A percentile compares a stretch with the other conserved stretches of the same genome.
phyloP scores from a whole-genome alignment of 2,797 vertebrate genomes.

The Craterocephalus amniculus region DNA sequence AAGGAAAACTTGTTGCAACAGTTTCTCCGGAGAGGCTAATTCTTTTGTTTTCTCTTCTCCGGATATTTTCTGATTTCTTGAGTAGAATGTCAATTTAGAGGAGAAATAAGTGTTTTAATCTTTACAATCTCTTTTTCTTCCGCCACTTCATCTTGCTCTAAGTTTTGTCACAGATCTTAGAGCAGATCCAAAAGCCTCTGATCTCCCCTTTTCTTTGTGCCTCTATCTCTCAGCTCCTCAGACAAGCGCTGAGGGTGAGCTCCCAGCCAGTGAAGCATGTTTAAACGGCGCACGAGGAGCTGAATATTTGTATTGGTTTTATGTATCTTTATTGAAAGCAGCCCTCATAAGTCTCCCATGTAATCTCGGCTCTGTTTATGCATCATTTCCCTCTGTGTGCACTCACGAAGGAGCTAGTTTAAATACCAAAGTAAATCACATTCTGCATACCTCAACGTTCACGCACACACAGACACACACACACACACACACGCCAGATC shows the following conservation, averaged over 20 bases:
- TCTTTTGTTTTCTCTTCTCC: conserved; percentile 6
- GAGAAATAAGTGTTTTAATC: conserved; percentile 11
- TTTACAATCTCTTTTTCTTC: too few relatives aligned
- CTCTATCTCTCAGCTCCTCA: conserved; percentile 27
- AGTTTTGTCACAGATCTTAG: conserved; percentile 59
- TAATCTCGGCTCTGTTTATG: conserved; percentile 75
- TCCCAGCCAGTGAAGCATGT: conserved; percentile 57
- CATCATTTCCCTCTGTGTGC: conserved; percentile 68
- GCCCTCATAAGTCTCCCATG: conserved; percentile 61
- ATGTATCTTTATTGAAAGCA: conserved; percentile 72
- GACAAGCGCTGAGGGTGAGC: conserved; percentile 42
- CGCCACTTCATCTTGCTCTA: conserved; percentile 34
- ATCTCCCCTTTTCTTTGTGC: conserved; percentile 25
- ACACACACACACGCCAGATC: too few relatives aligned
- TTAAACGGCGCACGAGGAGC: conserved; percentile 59
- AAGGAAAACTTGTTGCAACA: conserved; percentile 50
- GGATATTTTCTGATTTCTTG: conserved; percentile 11
- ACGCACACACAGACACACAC: conserved; percentile 20
- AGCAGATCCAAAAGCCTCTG: conserved; percentile 31
- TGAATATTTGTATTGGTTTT: conserved; percentile 69
- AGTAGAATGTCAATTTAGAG: conserved; percentile 22
- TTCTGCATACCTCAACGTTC: conserved; percentile 47
- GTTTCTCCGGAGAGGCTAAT: conserved; percentile 24
- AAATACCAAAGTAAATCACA: conserved; percentile 74
- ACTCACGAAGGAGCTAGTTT: conserved; percentile 62